These are phyloP conservation scores for Muscidifurax raptorellus DNA, from an alignment of 1,140 invertebrate genomes.

Conservation along the genomic window DNA sequence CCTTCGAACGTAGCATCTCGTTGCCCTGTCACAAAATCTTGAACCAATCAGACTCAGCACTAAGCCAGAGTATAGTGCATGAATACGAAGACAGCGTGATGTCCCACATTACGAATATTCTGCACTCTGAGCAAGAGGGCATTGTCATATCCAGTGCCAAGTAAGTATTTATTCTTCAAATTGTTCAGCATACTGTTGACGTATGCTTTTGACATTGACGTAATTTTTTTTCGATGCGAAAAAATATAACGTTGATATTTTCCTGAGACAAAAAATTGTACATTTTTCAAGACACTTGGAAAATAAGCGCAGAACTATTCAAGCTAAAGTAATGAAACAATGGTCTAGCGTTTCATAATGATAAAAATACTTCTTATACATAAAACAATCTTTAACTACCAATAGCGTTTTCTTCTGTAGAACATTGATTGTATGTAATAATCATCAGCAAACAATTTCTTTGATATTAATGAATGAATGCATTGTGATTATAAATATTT, in stretches of 20 bases:
- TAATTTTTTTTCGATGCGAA: not conserved
- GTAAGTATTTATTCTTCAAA: slow-evolving; percentile 71
- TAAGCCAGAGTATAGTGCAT: slow-evolving; percentile 74
- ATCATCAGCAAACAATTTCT: no score
- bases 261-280: no score
- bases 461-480: no score
- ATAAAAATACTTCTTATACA: no score
- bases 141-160: slow-evolving; percentile 86
- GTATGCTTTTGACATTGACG: not conserved
- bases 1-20: slow-evolving; percentile 86
- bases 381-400: no score
- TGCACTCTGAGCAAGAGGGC: slow-evolving; percentile 89
- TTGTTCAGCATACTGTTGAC: not conserved
- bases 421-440: no score
- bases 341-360: no score
- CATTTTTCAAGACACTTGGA: no score
- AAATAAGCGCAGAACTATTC: no score
- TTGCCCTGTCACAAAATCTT: slow-evolving; percentile 77
- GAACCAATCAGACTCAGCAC: slow-evolving; percentile 74
- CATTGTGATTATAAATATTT: no score
- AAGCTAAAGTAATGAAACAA: no score
- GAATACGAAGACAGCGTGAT: slow-evolving; percentile 89
- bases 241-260: not conserved
- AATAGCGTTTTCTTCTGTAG: no score
- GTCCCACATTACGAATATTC: slow-evolving; percentile 89